Conservation (phyloP, 2,797 vertebrate genomes). For the Apodemus agrarius region DNA sequence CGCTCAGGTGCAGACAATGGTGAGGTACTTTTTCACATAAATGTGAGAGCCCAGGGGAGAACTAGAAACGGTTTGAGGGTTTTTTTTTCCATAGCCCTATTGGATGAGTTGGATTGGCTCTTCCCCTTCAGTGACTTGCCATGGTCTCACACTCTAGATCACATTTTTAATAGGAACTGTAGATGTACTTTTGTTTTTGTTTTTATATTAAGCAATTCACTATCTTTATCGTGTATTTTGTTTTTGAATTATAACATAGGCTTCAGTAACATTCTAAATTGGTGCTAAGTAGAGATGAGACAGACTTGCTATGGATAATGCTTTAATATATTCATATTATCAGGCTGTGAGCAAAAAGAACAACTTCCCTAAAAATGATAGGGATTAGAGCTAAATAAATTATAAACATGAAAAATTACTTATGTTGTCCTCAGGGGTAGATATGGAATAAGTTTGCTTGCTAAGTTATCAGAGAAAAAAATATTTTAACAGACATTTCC, state of each 20-base stretch:
- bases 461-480: slow-evolving; percentile 63
- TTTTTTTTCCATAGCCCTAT: slow-evolving; percentile 62
- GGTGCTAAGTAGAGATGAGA: slow-evolving; percentile 31
- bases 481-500: slow-evolving; percentile 59
- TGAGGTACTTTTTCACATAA: not conserved
- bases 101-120: not conserved
- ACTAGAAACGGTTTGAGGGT: not conserved
- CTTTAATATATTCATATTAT: slow-evolving; percentile 18
- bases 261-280: not conserved
- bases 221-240: not conserved
- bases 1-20: not conserved
- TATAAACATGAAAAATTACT: not conserved
- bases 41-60: not conserved
- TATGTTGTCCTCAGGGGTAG: slow-evolving; percentile 16
- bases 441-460: slow-evolving; percentile 52
- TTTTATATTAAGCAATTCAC: not conserved
- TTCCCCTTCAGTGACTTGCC: not conserved
- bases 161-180: not conserved
- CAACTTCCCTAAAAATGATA: slow-evolving; percentile 7
- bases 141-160: not conserved
- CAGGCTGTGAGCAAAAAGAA: slow-evolving; percentile 15
- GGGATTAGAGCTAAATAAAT: slow-evolving; percentile 51
- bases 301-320: slow-evolving; percentile 6
- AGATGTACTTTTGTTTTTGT: not conserved
- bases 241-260: slow-evolving; percentile 33